phyloP scores from a whole-genome alignment of 2,888 invertebrate species.

The Phymatocera aterrima region DNA sequence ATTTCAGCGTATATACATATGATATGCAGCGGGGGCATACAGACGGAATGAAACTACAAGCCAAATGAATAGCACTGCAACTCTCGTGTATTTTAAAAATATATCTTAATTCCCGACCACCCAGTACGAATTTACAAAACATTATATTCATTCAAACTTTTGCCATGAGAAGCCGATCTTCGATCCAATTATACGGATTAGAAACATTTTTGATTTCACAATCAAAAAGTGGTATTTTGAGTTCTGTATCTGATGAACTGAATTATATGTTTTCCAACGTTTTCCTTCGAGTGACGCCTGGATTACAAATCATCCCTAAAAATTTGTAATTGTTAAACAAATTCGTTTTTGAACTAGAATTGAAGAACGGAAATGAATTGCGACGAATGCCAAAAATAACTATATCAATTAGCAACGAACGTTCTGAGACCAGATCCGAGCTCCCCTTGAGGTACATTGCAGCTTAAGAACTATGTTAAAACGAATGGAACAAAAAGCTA shows the following conservation, averaged over 20 bases:
- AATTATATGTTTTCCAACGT: neutral
- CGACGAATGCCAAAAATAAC: too few species aligned
- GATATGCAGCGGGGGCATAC: too few species aligned
- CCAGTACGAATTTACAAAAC: neutral
- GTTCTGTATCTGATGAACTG: neutral
- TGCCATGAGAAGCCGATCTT: neutral
- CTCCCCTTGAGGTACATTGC: neutral
- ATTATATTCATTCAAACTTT: neutral
- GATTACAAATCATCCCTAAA: neutral
- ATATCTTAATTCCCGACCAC: neutral
- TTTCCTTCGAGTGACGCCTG: neutral
- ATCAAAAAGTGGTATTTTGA: too few species aligned
- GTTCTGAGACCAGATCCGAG: neutral
- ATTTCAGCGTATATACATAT: neutral
- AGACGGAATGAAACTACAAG: neutral
- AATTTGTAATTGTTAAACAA: too few species aligned
- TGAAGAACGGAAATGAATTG: neutral
- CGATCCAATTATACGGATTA: neutral
- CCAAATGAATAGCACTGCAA: slow-evolving; percentile 7
- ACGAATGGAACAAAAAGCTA: neutral
- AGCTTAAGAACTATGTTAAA: too few species aligned
- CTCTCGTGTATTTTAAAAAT: neutral
- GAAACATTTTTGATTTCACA: too few species aligned
- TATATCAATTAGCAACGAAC: neutral
- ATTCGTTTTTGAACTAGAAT: neutral